phyloP scores from a whole-genome alignment of 2,888 invertebrate species.

The Leucoma salicis region DNA sequence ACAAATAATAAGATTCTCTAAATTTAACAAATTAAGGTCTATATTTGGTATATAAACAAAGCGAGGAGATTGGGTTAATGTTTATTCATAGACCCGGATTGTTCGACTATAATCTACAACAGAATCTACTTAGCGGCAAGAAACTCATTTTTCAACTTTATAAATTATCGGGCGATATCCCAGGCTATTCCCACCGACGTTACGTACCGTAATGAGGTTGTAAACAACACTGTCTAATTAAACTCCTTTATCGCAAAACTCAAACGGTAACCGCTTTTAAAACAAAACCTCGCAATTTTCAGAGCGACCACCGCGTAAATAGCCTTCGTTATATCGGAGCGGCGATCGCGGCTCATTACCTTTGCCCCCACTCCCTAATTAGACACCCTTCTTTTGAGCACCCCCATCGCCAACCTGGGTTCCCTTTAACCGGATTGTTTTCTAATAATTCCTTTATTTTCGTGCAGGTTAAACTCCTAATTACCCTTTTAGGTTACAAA shows the following conservation, averaged over 20 bases:
- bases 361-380: conserved; percentile 73
- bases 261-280: conserved; percentile 81
- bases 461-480: conserved; percentile 63
- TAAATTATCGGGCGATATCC: conserved; percentile 76
- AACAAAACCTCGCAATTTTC: conserved; percentile 81
- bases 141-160: conserved; percentile 77
- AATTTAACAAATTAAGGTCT: conserved; percentile 30
- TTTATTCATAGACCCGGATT: conserved; percentile 63
- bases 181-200: conserved; percentile 59
- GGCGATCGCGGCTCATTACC: conserved; percentile 82
- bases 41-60: conserved; percentile 24
- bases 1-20: conserved; percentile 33
- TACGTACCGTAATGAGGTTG: conserved; percentile 78
- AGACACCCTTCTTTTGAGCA: conserved; percentile 61
- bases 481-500: conserved; percentile 58
- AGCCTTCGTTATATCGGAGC: conserved; percentile 78
- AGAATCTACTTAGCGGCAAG: conserved; percentile 59
- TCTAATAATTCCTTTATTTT: conserved; percentile 79
- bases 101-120: conserved; percentile 57
- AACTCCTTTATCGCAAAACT: conserved; percentile 82
- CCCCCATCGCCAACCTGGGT: conserved; percentile 30
- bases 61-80: conserved; percentile 50
- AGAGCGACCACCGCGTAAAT: conserved; percentile 78
- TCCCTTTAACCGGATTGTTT: conserved; percentile 67
- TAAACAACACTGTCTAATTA: conserved; percentile 81